phyloP scores from a whole-genome alignment of 2,888 invertebrate genomes.

The Diarsia brunnea region DNA sequence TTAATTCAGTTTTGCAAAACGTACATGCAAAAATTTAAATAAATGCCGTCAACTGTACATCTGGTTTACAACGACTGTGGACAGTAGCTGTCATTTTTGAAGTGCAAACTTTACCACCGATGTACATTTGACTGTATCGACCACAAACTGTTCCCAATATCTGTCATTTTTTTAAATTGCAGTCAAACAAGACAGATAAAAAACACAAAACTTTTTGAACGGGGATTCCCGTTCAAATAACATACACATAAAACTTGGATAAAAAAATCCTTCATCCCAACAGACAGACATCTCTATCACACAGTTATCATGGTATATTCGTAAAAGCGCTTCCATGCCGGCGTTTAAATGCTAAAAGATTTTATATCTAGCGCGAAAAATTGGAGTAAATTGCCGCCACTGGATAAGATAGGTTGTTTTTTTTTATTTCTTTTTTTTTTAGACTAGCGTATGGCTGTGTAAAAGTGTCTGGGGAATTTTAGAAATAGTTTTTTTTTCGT shows the following conservation, averaged over 20 bases:
- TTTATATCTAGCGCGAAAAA: conserved; percentile 72
- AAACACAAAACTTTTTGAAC: neutral
- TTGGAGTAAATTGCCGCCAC: conserved; percentile 69
- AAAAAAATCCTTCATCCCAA: conserved; percentile 29
- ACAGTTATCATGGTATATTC: conserved; percentile 50
- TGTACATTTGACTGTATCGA: neutral
- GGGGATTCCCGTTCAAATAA: neutral
- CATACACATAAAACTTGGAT: neutral
- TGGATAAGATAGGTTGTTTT: conserved; percentile 64
- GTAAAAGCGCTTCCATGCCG: conserved; percentile 50
- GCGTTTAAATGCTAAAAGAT: conserved; percentile 68
- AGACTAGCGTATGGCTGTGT: conserved; percentile 39
- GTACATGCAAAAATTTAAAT: neutral
- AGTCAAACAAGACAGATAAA: neutral
- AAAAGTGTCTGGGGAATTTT: conserved; percentile 45
- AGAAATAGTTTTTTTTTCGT: conserved; percentile 26
- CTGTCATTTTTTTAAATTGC: neutral
- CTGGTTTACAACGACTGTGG: neutral
- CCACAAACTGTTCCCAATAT: neutral
- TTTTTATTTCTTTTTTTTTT: conserved; percentile 33
- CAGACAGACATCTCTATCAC: conserved; percentile 46
- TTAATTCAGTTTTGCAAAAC: neutral
- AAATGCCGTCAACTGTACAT: neutral
- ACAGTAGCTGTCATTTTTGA: neutral
- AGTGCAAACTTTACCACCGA: neutral